Base-by-base conservation (phyloP, 1,140 invertebrate genomes). In the Meloidogyne exigua region DNA sequence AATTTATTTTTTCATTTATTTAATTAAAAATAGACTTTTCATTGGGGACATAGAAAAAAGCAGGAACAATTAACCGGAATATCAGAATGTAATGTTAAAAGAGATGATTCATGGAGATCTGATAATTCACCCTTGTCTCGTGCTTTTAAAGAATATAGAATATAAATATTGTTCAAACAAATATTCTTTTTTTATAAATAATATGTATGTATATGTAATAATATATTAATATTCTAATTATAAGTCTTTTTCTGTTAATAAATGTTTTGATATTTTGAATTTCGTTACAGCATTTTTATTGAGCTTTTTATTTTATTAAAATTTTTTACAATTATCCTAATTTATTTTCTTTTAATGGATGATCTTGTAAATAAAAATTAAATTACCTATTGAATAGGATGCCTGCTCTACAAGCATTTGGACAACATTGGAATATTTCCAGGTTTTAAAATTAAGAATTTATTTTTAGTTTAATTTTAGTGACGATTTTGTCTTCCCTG, bases 401-500 rank as follows among this genome's bases (percentile, higher is more conserved):
- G 84, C 84, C 84, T 63, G 78, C 83, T 18, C 75, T 85, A 23
- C 68, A 75, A 42, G 84, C 82, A 32, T 85, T 85, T 68, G 82
- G 81, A 18, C 76, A 84, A 11, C 76, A 79, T 44, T 85, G 84
- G 84, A 83, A 80, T 65, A 83, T 85, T 32, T 80, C 78, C 18
- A 82, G 83, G 84, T 77, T 63, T 63, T 18, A n/a, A 11, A 15
- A 26, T n/a, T 25, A 26, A 18, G 26, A 21, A 23, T 39, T 26
- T 12, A 26, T 42, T 26, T 26, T 26, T 12, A 5, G 0, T 70
- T 32, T 62, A 39, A 13, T 42, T 75, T 39, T 10, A 67, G 62
- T 75, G 75, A 77, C 70, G 82, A 84, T 70, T 85, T 85, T 71
- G 84, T 85, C 13, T 84, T 85, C 64, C 84, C 84, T 15, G 80